These are phyloP conservation scores for Brachionus asplanchnoidis DNA, from an alignment of 1,140 invertebrate species.

Conservation along the genomic window DNA sequence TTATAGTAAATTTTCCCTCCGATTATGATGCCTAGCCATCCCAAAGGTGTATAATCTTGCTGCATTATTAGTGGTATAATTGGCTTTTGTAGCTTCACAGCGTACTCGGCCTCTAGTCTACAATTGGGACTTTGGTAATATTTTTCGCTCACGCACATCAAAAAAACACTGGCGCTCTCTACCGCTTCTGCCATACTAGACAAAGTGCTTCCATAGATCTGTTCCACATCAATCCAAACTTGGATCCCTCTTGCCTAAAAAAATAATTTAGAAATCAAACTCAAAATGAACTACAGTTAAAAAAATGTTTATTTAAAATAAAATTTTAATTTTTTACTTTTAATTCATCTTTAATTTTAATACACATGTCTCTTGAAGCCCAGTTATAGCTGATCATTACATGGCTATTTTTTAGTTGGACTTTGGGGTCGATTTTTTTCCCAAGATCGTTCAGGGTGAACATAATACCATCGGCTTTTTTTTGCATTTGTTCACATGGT, in stretches of 20 bases:
- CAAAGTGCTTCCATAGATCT: conserved; percentile 11
- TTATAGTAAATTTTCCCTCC: conserved; percentile 51
- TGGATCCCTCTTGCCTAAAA: background rate
- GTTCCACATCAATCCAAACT: conserved; percentile 29
- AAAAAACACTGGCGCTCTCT: conserved; percentile 7
- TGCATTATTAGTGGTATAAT: conserved; percentile 52
- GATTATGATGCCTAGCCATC: conserved; percentile 51
- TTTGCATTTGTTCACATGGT: conserved; percentile 28
- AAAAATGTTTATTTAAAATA: no score
- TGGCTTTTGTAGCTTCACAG: conserved; percentile 29
- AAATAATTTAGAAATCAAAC: background rate
- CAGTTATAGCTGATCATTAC: conserved; percentile 39
- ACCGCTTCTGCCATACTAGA: conserved; percentile 42
- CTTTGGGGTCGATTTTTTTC: background rate
- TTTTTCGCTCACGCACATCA: conserved; percentile 20
- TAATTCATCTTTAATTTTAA: conserved; percentile 19
- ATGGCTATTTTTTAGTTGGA: background rate
- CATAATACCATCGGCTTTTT: conserved; percentile 29
- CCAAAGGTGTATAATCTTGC: conserved; percentile 47
- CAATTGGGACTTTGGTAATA: conserved; percentile 25
- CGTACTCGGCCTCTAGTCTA: conserved; percentile 31
- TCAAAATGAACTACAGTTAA: no score
- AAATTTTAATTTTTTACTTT: background rate
- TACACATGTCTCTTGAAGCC: conserved; percentile 8
- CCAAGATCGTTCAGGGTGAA: conserved; percentile 18